Evolutionary conservation across 2,888 invertebrate genomes (phyloP), one percentile per base, ranked within the genome.

Genomic region (Oxyteleia sp.): DNA sequence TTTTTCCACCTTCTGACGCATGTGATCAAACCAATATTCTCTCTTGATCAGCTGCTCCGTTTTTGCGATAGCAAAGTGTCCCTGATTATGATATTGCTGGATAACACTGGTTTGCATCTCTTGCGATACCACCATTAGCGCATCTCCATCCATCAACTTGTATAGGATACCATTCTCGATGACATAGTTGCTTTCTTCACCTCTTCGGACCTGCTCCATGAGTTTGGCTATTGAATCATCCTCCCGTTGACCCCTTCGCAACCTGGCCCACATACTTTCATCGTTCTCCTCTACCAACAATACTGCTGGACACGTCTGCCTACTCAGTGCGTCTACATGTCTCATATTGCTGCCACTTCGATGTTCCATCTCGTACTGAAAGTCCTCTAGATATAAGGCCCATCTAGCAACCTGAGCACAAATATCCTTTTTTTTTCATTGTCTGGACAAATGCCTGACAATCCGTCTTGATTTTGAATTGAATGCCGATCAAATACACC

Each of bases 11-110:
- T 32, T 63, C 43, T 0, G 18, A 2, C 18, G 41, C 41, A 80
- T 41, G 0, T 61, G 38, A 13, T 26, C 13, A 16, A 85, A 61
- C 63, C 57, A 82, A 32, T 81, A 84, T 5, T 84, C 84, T 45
- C 68, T 23, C 4, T 53, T 68, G 0, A 84, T 23, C 3, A 85
- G 26, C 2, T 55, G 38, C 20, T 82, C 82, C 0, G 84, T 86
- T 45, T 84, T 86, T 4, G 16, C 35, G 0, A 53, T 18, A 1
- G 75, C 64, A 16, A 85, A 85, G 47, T 84, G 81, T 3, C 86
- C 84, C 15, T 49, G 45, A 38, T 85, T 82, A 15, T 84, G 47
- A n/a, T 13, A 38, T 38, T 15, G 32, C 18, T 38, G 38, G 3
- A 51, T 49, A 16, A 51, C 23, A 0, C 38, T 38, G 4, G 45